Evolutionary conservation across 2,113 vertebrate genomes (phyloP).

Genomic region (Crocuta crocuta): DNA sequence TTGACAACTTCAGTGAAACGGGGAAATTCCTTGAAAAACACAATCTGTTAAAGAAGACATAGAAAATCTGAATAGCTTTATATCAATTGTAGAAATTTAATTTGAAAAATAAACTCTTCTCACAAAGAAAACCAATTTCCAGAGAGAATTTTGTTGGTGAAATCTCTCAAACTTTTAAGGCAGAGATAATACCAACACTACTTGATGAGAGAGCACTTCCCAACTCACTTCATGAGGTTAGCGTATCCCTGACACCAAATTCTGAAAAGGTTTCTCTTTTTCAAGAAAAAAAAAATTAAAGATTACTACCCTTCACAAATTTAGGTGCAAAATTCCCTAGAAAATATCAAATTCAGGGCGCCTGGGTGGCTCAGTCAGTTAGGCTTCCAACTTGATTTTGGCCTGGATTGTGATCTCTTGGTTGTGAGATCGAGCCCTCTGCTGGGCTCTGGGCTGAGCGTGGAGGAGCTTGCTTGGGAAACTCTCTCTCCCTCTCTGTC

Average conservation of each 20-base stretch:
- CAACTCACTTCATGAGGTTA: not conserved
- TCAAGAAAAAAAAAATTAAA: not conserved
- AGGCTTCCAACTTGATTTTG: too few species aligned
- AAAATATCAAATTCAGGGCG: not conserved
- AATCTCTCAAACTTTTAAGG: not conserved
- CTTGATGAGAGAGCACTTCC: not conserved
- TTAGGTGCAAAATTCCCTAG: not conserved
- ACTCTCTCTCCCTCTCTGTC: too few species aligned
- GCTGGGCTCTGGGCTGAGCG: too few species aligned
- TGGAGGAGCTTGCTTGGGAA: too few species aligned
- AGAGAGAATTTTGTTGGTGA: not conserved
- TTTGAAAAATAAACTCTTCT: not conserved
- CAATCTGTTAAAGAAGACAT: not conserved
- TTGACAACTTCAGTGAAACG: not conserved
- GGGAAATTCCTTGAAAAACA: not conserved
- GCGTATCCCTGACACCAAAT: not conserved
- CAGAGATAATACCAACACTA: not conserved
- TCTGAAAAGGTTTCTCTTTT: not conserved
- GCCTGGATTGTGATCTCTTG: too few species aligned
- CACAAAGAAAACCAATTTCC: not conserved
- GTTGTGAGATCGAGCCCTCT: too few species aligned
- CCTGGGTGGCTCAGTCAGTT: too few species aligned
- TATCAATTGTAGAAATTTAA: not conserved
- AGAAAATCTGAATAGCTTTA: not conserved
- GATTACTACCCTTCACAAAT: not conserved